A percentile compares a stretch with the other conserved stretches of the same genome.
phyloP scores from a whole-genome alignment of 2,797 vertebrate genomes.

The Heterohyrax brucei region DNA sequence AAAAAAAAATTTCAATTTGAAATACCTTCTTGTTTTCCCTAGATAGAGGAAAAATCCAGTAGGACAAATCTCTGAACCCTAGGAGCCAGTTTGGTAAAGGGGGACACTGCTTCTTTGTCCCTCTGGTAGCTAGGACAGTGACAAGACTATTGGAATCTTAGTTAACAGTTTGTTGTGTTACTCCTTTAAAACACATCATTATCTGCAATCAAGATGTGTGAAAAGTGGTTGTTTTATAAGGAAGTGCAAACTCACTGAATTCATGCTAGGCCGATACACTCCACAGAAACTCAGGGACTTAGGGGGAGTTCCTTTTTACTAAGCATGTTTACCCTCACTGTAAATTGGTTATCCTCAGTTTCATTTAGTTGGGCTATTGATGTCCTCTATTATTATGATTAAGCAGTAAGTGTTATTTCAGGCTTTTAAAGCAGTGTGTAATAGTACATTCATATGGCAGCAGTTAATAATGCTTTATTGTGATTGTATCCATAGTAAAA shows the following conservation, averaged over 20 bases:
- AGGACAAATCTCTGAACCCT: not conserved
- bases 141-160: rapidly evolving
- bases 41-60: not conserved
- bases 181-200: not conserved
- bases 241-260: not conserved
- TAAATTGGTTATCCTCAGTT: not conserved
- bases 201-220: not conserved
- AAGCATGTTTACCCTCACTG: not conserved
- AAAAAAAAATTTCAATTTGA: constrained; percentile 23
- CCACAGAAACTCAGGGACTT: rapidly evolving
- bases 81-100: no score
- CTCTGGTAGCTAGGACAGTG: no score
- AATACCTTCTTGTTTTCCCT: not conserved
- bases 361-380: constrained; percentile 40
- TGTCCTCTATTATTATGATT: not conserved
- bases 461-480: not conserved
- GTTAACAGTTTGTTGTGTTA: not conserved
- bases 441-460: not conserved
- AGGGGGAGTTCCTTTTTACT: not conserved
- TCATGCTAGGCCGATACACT: not conserved
- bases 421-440: not conserved
- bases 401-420: not conserved
- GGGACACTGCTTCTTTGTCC: no score
- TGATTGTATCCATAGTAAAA: constrained; percentile 64
- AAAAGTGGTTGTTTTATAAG: not conserved